These are phyloP conservation scores for Dicaeum eximium DNA, from an alignment of 2,113 vertebrate genomes.

Conservation along the genomic window DNA sequence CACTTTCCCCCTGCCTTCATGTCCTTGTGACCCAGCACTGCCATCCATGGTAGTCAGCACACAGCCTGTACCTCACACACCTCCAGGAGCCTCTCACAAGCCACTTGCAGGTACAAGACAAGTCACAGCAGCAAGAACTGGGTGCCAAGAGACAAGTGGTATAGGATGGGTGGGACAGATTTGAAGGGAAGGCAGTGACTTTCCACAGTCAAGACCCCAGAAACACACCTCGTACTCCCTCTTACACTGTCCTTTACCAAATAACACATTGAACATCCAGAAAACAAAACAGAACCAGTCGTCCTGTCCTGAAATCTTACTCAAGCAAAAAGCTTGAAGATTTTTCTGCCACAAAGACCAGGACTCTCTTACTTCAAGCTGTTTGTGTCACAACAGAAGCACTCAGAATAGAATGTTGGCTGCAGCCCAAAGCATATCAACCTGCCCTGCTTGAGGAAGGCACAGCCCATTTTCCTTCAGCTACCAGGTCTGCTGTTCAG, in stretches of 20 bases:
- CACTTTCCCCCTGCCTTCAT: not conserved
- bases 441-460: not conserved
- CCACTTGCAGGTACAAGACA: fast-evolving
- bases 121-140: not conserved
- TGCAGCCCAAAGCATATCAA: not conserved
- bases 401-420: not conserved
- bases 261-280: not conserved
- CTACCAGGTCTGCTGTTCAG: not conserved
- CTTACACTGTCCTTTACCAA: not conserved
- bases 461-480: no score
- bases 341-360: not conserved
- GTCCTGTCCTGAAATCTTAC: not conserved
- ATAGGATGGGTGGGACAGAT: not conserved
- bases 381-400: not conserved
- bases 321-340: not conserved
- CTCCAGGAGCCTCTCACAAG: not conserved
- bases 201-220: not conserved
- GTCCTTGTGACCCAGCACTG: fast-evolving
- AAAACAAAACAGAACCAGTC: not conserved
- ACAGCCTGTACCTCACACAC: not conserved
- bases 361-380: not conserved
- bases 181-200: not conserved
- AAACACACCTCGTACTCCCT: not conserved
- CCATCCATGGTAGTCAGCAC: not conserved
- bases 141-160: not conserved